These are phyloP conservation scores for Lasioglossum leucozonium DNA, from an alignment of 2,888 invertebrate genomes.

Conservation along the genomic window DNA sequence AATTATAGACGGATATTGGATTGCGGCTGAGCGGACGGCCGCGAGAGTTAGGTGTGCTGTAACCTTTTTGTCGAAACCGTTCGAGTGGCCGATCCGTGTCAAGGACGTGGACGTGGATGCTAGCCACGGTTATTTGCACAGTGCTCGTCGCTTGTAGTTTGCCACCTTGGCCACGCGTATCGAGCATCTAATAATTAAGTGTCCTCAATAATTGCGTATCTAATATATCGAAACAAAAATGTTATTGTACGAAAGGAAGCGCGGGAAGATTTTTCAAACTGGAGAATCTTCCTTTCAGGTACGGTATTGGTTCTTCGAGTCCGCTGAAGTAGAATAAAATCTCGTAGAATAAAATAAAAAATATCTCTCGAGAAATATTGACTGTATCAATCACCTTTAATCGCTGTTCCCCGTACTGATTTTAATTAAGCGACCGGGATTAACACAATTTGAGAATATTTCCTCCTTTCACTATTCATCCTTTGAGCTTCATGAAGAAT, in stretches of 20 bases:
- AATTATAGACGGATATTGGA: slow-evolving; percentile 66
- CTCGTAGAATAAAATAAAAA: not conserved
- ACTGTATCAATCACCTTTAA: not conserved
- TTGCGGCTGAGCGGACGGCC: slow-evolving; percentile 43
- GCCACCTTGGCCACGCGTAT: not conserved
- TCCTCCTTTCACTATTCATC: not conserved
- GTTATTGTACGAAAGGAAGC: not conserved
- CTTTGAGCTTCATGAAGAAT: not conserved
- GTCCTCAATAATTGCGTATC: not conserved
- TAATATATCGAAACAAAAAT: not conserved
- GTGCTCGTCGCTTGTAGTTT: not conserved
- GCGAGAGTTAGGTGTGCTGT: slow-evolving; percentile 38
- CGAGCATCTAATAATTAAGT: slow-evolving; percentile 16
- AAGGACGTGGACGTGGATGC: slow-evolving; percentile 29
- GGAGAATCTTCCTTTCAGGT: not conserved
- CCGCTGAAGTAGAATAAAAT: not conserved
- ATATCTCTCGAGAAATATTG: not conserved
- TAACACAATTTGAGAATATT: slow-evolving; percentile 5
- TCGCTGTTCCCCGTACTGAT: not conserved
- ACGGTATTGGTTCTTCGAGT: not conserved
- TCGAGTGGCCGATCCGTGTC: slow-evolving; percentile 30
- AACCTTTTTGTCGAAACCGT: slow-evolving; percentile 45
- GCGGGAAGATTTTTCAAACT: not conserved
- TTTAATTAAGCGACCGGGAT: not conserved
- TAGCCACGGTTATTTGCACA: slow-evolving; percentile 11